Evolutionary conservation across 2,888 invertebrate genomes (phyloP), one percentile per base, ranked within the genome.

Genomic region (Lithophane ornitopus): DNA sequence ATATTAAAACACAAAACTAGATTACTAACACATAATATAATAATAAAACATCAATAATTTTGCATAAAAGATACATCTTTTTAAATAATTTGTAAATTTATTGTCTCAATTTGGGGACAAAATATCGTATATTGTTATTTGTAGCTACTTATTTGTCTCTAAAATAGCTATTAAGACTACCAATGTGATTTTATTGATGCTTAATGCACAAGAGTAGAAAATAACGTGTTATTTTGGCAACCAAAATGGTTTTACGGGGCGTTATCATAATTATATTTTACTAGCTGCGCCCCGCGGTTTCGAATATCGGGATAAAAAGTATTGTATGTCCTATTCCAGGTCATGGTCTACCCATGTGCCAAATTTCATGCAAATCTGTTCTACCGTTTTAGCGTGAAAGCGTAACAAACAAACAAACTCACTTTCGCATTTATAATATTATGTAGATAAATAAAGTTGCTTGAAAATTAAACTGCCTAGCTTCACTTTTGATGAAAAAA

Each of bases 61-160:
- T 63, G 49, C 70, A 75, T 84, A 82, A 85, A 74, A 61, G 12
- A 65, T 16, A 74, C 54, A 71, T 79, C 39, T 74, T 73, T 76
- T 69, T 61, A 41, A 58, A 77, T 71, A 70, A 74, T 74, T 80
- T 77, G 63, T 62, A 70, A 65, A 75, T 80, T 75, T 78, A 70
- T 69, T 79, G 79, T 70, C 46, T 71, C 49, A 65, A 70, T 63
- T 56, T 58, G 26, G 61, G 70, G 62, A 67, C 56, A 63, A 62
- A 59, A 65, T 54, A 14, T 70, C 12, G 12, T 39, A 78, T 74
- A 68, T 39, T 56, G 8, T 74, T 70, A 74, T 63, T 78, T 82
- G 14, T 78, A 0, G 74, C 82, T 59, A 74, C 62, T 66, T 70
- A 44, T 49, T 59, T 22, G n/a, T 54, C 34, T 69, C 22, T 4